Conservation (phyloP, 2,113 vertebrate species). For the Poeciliopsis occidentalis region DNA sequence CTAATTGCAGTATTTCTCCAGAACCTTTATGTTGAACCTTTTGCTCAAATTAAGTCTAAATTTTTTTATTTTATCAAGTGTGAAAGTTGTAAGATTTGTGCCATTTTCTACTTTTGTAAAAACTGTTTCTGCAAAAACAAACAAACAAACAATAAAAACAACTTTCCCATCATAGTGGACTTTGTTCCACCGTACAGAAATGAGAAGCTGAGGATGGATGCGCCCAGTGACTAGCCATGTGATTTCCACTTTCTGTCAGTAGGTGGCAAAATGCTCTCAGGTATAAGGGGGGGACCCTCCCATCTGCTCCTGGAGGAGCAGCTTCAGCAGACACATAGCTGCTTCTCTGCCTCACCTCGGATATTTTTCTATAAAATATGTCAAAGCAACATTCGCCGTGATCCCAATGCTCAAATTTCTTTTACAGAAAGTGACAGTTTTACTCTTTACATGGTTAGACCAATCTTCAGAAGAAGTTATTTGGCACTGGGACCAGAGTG, state of each 20-base stretch:
- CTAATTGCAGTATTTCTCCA: slow-evolving; percentile 54
- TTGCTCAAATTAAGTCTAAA: slow-evolving; percentile 41
- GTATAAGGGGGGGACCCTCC: slow-evolving; percentile 46
- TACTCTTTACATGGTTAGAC: too few species aligned
- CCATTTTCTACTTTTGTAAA: not conserved
- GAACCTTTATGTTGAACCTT: slow-evolving; percentile 63
- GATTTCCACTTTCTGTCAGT: slow-evolving; percentile 71
- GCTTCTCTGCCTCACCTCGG: slow-evolving; percentile 26
- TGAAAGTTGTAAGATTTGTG: slow-evolving; percentile 11
- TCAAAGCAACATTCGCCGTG: too few species aligned
- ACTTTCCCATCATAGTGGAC: not conserved
- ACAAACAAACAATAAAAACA: not conserved
- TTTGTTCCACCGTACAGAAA: not conserved
- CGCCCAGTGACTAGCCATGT: slow-evolving; percentile 39
- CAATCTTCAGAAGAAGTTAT: too few species aligned
- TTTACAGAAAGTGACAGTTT: too few species aligned
- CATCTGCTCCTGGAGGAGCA: slow-evolving; percentile 18
- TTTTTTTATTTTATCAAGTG: slow-evolving; percentile 40
- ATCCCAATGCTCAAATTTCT: too few species aligned
- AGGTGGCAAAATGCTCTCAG: slow-evolving; percentile 79
- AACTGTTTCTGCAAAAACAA: not conserved
- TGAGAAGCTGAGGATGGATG: not conserved
- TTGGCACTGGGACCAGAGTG: too few species aligned
- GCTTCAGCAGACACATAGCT: not conserved
- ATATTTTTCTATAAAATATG: too few species aligned